Evolutionary conservation across 2,113 vertebrate species (phyloP), one percentile per base, ranked within the genome.

Genomic region (Crocuta crocuta): DNA sequence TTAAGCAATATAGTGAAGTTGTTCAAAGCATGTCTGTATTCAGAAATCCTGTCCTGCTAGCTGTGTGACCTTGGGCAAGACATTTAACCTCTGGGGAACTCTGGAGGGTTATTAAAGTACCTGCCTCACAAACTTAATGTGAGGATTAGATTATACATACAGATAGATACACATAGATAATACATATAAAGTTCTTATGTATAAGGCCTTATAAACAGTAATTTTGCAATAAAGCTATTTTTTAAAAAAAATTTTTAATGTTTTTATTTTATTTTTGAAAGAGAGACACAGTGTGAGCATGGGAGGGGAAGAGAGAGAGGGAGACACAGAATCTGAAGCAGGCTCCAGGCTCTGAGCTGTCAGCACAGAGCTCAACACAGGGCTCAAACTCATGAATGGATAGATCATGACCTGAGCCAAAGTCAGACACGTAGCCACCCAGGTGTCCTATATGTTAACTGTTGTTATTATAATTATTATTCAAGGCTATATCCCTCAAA

Each of bases 21-120:
- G 31, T 81, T 97, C n/a, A 86, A 95, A 95, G 7, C 23, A 50
- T 68, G 31, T 76, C 76, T 90, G 28, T 81, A 43, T 92, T 65
- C 31, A 89, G 81, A 96, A 93, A 89, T 95, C 66, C 19, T 81
- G 39, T 33, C n/a, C 88, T 17, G 1, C 2, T n/a, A 80, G 58
- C 55, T n/a, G 6, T 26, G 13, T 76, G 87, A 63, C 17, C 33
- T 83, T 94, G 55, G n/a, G 8, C 16, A 76, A 79, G 8, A n/a
- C 68, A 39, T 26, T 89, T 61, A 71, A 85, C 39, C 9, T 84
- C 43, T 89, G 9, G 73, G 58, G 15, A n/a, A 73, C n/a, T 70
- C 66, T 43, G 15, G 23, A 83, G 21, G 24, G 78, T 73, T 92
- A 84, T 63, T 26, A 79, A 45, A 63, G 48, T 70, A 50, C 61